Evolutionary conservation across 1,140 invertebrate species (phyloP).

Genomic region (Papilio aristodemus): DNA sequence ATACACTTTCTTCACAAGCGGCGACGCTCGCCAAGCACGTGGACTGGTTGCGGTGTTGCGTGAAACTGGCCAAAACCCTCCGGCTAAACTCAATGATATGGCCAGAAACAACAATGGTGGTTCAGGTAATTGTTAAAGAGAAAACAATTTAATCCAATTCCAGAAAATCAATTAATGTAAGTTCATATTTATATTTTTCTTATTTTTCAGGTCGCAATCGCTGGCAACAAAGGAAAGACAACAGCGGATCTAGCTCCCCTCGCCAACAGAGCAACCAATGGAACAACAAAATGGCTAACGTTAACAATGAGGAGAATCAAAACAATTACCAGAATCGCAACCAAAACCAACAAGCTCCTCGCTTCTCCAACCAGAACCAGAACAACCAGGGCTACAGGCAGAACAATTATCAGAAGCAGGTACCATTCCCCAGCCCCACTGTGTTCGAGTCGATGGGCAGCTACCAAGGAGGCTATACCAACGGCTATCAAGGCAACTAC

Average conservation of each 20-base stretch:
- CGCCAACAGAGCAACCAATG: conserved; percentile 75
- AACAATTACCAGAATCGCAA: conserved; percentile 65
- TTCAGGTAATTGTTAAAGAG: conserved; percentile 54
- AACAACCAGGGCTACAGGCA: conserved; percentile 66
- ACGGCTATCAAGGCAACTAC: conserved; percentile 75
- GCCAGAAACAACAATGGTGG: conserved; percentile 69
- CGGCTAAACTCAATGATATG: conserved; percentile 81
- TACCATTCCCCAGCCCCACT: conserved; percentile 73
- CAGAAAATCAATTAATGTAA: too few relatives aligned
- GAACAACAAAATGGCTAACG: conserved; percentile 75
- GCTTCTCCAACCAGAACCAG: conserved; percentile 70
- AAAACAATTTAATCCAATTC: too few relatives aligned
- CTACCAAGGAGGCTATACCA: conserved; percentile 76
- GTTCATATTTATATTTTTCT: too few relatives aligned
- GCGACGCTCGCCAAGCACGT: conserved; percentile 93
- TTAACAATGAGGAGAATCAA: conserved; percentile 55
- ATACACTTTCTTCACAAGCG: conserved; percentile 97
- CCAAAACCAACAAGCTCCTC: conserved; percentile 65
- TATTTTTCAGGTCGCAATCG: conserved; percentile 73
- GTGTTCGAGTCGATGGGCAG: conserved; percentile 74
- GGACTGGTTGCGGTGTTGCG: conserved; percentile 93
- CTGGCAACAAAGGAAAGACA: conserved; percentile 79
- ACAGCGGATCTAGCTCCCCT: conserved; percentile 68
- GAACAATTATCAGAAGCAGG: conserved; percentile 71
- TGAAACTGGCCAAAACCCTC: conserved; percentile 95